These are phyloP conservation scores for Orientallactaga sibirica DNA, from an alignment of 2,797 vertebrate species.

Conservation along the genomic window DNA sequence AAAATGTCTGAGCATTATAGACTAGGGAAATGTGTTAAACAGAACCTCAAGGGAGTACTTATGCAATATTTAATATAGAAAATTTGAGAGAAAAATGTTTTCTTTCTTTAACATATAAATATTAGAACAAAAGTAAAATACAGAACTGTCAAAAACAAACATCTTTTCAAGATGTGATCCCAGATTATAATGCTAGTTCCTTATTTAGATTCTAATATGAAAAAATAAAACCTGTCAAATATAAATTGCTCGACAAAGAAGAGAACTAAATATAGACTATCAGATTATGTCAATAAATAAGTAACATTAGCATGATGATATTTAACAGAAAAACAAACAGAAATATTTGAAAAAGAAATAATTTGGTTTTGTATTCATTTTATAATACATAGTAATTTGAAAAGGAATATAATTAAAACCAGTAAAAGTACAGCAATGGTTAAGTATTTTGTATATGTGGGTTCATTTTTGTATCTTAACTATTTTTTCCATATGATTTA, in stretches of 20 bases:
- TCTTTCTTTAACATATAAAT: constrained; percentile 5
- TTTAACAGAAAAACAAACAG: constrained; percentile 12
- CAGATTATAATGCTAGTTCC: neutral
- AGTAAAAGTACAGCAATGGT: neutral
- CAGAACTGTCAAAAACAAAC: neutral
- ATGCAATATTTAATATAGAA: neutral
- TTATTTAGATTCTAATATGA: constrained; percentile 5
- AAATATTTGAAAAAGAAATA: constrained; percentile 21
- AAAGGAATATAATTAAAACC: neutral
- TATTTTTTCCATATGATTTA: neutral
- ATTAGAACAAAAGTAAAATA: neutral
- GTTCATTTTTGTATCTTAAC: neutral
- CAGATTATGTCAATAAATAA: neutral
- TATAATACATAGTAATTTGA: constrained; percentile 43
- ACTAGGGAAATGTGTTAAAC: neutral
- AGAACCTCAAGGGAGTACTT: neutral
- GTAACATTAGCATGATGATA: constrained; percentile 21
- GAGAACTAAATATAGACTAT: neutral
- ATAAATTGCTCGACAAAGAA: neutral
- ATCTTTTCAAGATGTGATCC: neutral
- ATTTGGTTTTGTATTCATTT: neutral
- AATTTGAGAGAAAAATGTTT: constrained; percentile 40
- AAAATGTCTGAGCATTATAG: neutral
- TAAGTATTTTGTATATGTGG: neutral
- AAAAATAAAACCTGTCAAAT: neutral